Percentiles rank a stretch among this genome's conserved stretches.
Evolutionary conservation across 2,888 invertebrate genomes (phyloP).

Genomic region (Napeogenes sylphis): DNA sequence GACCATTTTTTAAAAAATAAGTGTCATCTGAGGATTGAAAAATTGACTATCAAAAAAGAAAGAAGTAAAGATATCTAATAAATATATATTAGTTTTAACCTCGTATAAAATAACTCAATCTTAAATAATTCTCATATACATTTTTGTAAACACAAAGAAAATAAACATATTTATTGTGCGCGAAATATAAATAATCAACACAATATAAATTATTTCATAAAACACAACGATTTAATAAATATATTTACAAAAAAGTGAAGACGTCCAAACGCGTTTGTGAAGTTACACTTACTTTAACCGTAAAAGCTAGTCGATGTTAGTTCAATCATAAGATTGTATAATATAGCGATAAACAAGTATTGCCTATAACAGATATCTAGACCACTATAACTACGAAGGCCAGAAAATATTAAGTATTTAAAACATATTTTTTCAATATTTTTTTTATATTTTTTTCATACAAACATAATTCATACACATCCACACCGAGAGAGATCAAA

Average conservation of each 20-base stretch:
- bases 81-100: background rate
- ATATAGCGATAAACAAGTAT: conserved; percentile 1
- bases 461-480: conserved; percentile 14
- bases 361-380: background rate
- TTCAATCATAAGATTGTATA: conserved; percentile 51
- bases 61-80: too few species aligned
- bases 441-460: background rate
- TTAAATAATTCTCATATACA: too few species aligned
- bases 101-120: background rate
- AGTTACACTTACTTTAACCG: conserved; percentile 19
- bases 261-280: background rate
- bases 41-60: too few species aligned
- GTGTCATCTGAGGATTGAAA: too few species aligned
- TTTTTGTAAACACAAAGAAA: conserved; percentile 3
- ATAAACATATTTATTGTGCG: conserved; percentile 2
- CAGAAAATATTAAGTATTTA: conserved; percentile 3
- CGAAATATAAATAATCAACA: background rate
- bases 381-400: conserved; percentile 5
- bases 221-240: background rate
- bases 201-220: background rate
- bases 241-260: conserved; percentile 16
- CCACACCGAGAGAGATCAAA: conserved; percentile 25
- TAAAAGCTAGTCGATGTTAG: conserved; percentile 45
- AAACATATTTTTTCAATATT: conserved; percentile 3
- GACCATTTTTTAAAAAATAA: too few species aligned